Base-by-base conservation (phyloP, 2,797 vertebrate genomes). In the Pelodytes ibericus region DNA sequence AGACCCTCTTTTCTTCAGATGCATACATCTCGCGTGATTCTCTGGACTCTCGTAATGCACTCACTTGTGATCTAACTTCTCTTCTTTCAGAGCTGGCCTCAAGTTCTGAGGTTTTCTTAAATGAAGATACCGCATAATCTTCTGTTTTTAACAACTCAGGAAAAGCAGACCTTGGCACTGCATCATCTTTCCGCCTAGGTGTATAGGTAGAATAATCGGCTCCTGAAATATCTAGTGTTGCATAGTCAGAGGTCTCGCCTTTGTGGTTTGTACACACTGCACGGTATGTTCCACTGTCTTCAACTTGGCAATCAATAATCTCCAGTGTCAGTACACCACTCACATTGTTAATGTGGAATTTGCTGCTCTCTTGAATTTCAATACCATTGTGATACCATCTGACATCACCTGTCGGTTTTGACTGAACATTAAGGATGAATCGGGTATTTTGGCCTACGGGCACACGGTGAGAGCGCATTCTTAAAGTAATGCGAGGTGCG, bases 401-500 rank as follows among this genome's bases (percentile, higher is more conserved):
- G 25, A 98, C 87, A 16, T 95, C 91, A 0, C 94, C 92, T 3
- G 95, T 95, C 74, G 98, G 96, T 85, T 96, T 98, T 65, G 96
- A 93, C 49, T 98, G 98, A 66, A 99, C 89, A 20, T 98, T 99
- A 18, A 99, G 79, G 74, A 95, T 97, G 81, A 99, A 98, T 80
- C 89, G 93, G 3, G 98, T 97, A 53, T 87, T 95, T 53, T 95
- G 93, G 73, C 95, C 92, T 49, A 90, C 88, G 0, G 95, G 94
- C 1, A 98, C 92, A 6, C 96, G 94, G 74, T 99, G 98, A 74
- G 98, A 99, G 26, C 96, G 94, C 97, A 99, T 95, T 87, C 98
- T 94, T 82, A 99, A 83, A 18, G 96, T 98, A 74, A 99, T 94
- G 18, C 95, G 95, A 75, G 98, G 98, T 41, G 87, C 72, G 0